phyloP scores from a whole-genome alignment of 2,797 vertebrate genomes.

The Megaceryle alcyon region DNA sequence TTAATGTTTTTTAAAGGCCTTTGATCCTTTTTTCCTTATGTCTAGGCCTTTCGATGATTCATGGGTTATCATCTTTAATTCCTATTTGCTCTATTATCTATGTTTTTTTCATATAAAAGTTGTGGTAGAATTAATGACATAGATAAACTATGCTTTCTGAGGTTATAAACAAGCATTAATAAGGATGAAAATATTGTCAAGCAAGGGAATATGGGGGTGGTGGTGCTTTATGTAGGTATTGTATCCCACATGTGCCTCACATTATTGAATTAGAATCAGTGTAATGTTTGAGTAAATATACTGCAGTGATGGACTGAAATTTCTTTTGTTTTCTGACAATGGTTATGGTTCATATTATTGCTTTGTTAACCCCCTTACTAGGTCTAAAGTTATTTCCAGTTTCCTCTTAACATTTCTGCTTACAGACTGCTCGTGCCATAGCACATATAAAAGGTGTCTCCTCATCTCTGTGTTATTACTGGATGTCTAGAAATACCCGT shows the following conservation, averaged over 20 bases:
- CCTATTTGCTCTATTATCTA: neutral
- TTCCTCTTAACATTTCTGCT: neutral
- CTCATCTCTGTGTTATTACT: neutral
- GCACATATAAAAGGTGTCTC: neutral
- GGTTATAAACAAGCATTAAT: neutral
- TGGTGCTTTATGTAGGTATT: neutral
- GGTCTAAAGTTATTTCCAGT: neutral
- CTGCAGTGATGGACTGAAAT: neutral
- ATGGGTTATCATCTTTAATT: neutral
- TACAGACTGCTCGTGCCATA: neutral
- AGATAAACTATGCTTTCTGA: neutral
- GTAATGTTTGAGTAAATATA: neutral
- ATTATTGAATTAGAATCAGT: neutral
- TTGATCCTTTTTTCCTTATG: neutral
- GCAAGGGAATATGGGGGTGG: neutral
- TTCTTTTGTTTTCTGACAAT: neutral
- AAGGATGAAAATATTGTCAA: neutral
- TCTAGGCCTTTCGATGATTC: neutral
- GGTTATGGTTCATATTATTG: neutral
- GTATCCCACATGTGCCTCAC: fast-evolving
- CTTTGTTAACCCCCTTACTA: neutral
- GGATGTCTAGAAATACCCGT: neutral
- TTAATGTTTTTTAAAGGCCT: neutral
- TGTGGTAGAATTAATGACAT: neutral
- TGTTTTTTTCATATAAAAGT: neutral